Evolutionary conservation across 2,888 invertebrate species (phyloP).

Genomic region (Lithodes maja): DNA sequence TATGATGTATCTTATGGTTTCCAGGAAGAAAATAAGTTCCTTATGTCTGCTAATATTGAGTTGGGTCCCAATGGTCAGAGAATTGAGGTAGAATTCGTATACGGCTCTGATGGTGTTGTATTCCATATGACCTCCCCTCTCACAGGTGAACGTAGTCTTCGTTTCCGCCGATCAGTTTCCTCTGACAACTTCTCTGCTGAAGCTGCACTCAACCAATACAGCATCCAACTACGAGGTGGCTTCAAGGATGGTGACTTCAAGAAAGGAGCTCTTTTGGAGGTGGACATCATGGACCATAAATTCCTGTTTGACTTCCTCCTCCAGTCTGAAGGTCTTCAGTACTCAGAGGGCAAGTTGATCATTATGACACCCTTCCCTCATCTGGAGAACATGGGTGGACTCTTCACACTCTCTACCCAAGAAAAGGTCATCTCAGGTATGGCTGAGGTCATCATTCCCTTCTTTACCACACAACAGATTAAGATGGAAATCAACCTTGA

Average conservation of each 20-base stretch:
- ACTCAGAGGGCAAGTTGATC: constrained; percentile 67
- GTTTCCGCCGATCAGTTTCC: constrained; percentile 55
- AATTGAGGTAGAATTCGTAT: constrained; percentile 54
- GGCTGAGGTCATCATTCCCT: constrained; percentile 53
- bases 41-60: constrained; percentile 47
- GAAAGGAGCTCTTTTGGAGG: constrained; percentile 57
- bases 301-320: constrained; percentile 52
- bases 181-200: constrained; percentile 60
- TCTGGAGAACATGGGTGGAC: constrained; percentile 56
- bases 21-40: constrained; percentile 40
- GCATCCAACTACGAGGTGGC: constrained; percentile 60
- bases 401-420: constrained; percentile 49
- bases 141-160: constrained; percentile 56
- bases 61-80: constrained; percentile 36
- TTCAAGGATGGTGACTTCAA: constrained; percentile 53
- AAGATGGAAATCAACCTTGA: constrained; percentile 40
- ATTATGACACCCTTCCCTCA: constrained; percentile 52
- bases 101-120: constrained; percentile 62
- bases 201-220: constrained; percentile 62
- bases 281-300: constrained; percentile 57
- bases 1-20: constrained; percentile 59
- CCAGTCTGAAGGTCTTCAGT: constrained; percentile 47
- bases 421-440: constrained; percentile 34
- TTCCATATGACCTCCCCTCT: constrained; percentile 43
- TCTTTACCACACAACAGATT: constrained; percentile 37